Percentiles rank a stretch among this genome's conserved stretches.
phyloP scores from a whole-genome alignment of 2,113 vertebrate genomes.

The Pampusana beccarii region DNA sequence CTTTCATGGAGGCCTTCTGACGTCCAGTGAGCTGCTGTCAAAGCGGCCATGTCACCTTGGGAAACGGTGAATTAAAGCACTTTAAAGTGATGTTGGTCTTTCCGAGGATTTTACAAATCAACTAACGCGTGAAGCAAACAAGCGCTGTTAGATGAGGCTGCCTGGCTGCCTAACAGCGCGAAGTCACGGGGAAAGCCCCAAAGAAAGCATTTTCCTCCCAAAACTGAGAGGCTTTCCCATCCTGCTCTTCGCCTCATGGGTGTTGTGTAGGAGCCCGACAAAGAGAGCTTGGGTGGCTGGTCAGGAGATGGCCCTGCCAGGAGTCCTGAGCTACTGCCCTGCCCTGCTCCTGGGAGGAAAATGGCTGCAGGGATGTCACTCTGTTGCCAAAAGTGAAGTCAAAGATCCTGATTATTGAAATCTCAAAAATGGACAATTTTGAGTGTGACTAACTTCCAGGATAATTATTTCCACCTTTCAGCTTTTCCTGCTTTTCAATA shows the following conservation, averaged over 20 bases:
- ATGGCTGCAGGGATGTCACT: no score
- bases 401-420: no score
- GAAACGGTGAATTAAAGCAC: not conserved
- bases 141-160: not conserved
- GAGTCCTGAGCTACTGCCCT: not conserved
- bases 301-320: not conserved
- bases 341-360: not conserved
- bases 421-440: no score
- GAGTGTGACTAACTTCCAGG: no score
- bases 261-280: rapidly evolving
- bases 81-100: not conserved
- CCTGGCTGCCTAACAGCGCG: rapidly evolving
- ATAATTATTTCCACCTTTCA: no score
- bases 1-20: not conserved
- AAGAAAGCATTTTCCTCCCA: not conserved
- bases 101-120: not conserved
- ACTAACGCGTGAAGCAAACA: rapidly evolving
- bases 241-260: rapidly evolving
- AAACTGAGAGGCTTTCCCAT: rapidly evolving
- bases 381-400: not conserved
- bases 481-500: no score
- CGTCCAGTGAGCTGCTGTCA: not conserved
- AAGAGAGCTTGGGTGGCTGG: no score
- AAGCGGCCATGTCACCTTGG: rapidly evolving
- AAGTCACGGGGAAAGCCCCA: not conserved